Evolutionary conservation across 2,113 vertebrate genomes (phyloP).

Genomic region (Syngnathus typhle): DNA sequence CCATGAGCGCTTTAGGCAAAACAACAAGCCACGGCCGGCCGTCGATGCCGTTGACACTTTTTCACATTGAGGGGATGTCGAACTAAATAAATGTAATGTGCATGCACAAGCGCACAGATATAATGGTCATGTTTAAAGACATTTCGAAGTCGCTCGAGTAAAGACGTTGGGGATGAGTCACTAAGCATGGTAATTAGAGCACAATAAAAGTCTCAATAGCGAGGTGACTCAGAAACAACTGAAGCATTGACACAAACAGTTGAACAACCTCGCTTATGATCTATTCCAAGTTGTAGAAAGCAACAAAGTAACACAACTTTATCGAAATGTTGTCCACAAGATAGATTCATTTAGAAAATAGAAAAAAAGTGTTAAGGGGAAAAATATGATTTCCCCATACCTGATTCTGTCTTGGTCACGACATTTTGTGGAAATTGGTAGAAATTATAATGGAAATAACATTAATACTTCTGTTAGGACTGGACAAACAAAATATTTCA

Average conservation of each 20-base stretch:
- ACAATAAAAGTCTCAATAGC: conserved; percentile 29
- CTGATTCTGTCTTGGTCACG: neutral
- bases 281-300: conserved; percentile 24
- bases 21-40: neutral
- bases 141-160: neutral
- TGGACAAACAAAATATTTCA: too few relatives aligned
- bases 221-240: conserved; percentile 38
- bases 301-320: conserved; percentile 13
- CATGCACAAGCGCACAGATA: neutral
- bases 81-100: neutral
- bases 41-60: neutral
- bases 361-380: neutral
- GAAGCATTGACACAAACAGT: conserved; percentile 47
- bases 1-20: conserved; percentile 16
- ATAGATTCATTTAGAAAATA: neutral
- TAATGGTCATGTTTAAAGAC: neutral
- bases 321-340: neutral
- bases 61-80: neutral
- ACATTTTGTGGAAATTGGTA: neutral
- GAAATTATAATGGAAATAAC: neutral
- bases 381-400: neutral
- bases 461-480: neutral
- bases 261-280: conserved; percentile 31
- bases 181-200: conserved; percentile 19
- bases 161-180: neutral